phyloP scores from a whole-genome alignment of 1,140 invertebrate genomes.

The Aphaenogaster ashmeadi region DNA sequence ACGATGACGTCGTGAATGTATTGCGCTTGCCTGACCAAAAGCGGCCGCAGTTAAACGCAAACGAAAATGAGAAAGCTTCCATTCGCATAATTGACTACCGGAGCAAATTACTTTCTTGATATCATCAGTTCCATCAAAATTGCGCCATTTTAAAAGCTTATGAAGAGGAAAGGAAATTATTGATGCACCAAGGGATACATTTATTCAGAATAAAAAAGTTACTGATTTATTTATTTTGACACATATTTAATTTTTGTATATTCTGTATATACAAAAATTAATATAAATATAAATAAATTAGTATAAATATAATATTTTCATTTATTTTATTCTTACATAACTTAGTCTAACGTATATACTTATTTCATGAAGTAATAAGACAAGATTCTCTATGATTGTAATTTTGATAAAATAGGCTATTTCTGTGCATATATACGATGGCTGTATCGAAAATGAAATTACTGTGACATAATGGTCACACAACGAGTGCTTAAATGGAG shows the following conservation, averaged over 20 bases:
- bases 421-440: not conserved
- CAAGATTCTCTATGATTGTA: not conserved
- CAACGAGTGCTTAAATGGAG: not conserved
- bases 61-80: constrained; percentile 36
- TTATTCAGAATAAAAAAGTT: not conserved
- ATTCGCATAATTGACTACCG: constrained; percentile 29
- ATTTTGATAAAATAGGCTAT: not conserved
- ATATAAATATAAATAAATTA: not conserved
- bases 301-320: not conserved
- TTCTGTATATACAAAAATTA: not conserved
- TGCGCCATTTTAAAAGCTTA: not conserved
- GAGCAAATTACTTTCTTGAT: constrained; percentile 35
- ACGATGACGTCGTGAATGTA: constrained; percentile 37
- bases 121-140: not conserved
- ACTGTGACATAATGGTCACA: not conserved
- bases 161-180: not conserved
- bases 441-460: not conserved
- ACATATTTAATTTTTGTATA: not conserved
- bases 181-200: not conserved
- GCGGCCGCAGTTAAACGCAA: constrained; percentile 3
- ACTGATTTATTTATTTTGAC: not conserved
- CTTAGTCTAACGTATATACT: not conserved
- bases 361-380: not conserved
- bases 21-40: constrained; percentile 15
- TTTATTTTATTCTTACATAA: not conserved